phyloP scores from a whole-genome alignment of 1,140 invertebrate genomes.

The Oreohelix idahoensis region DNA sequence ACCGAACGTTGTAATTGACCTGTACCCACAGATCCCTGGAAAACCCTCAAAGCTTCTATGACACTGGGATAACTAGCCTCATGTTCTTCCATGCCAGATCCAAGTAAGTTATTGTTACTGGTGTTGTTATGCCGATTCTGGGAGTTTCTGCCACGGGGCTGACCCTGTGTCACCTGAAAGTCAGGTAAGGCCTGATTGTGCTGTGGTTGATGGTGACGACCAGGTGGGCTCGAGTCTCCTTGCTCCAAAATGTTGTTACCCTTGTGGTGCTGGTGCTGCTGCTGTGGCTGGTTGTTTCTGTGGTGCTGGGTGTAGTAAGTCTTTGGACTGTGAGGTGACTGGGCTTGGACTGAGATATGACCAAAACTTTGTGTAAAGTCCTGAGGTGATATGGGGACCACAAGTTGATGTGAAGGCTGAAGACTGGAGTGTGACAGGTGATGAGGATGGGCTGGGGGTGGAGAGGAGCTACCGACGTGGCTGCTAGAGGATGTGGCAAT shows the following conservation, averaged over 20 bases:
- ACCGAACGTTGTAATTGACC: constrained; percentile 41
- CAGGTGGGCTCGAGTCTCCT: constrained; percentile 28
- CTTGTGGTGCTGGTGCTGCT: constrained; percentile 26
- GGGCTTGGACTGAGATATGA: constrained; percentile 18
- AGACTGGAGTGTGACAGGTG: constrained; percentile 4
- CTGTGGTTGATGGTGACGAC: constrained; percentile 40
- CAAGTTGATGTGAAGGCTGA: background rate
- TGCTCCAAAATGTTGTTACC: constrained; percentile 13
- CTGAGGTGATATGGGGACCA: background rate
- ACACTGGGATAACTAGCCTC: constrained; percentile 32
- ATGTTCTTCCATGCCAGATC: background rate
- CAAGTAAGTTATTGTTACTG: background rate
- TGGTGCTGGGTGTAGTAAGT: constrained; percentile 22
- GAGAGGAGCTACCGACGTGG: constrained; percentile 14
- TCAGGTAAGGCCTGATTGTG: constrained; percentile 13
- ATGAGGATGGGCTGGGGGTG: constrained; percentile 44
- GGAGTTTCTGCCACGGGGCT: constrained; percentile 21
- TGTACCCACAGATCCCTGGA: constrained; percentile 7
- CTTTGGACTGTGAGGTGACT: constrained; percentile 25
- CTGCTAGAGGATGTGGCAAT: constrained; percentile 28
- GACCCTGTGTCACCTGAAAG: constrained; percentile 24
- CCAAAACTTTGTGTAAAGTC: constrained; percentile 28
- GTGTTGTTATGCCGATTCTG: constrained; percentile 35
- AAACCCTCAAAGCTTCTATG: constrained; percentile 40
- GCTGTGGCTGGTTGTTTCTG: constrained; percentile 24